A percentile compares a stretch with the other conserved stretches of the same genome.
Evolutionary conservation across 1,140 invertebrate species (phyloP).

Genomic region (Conus betulinus): DNA sequence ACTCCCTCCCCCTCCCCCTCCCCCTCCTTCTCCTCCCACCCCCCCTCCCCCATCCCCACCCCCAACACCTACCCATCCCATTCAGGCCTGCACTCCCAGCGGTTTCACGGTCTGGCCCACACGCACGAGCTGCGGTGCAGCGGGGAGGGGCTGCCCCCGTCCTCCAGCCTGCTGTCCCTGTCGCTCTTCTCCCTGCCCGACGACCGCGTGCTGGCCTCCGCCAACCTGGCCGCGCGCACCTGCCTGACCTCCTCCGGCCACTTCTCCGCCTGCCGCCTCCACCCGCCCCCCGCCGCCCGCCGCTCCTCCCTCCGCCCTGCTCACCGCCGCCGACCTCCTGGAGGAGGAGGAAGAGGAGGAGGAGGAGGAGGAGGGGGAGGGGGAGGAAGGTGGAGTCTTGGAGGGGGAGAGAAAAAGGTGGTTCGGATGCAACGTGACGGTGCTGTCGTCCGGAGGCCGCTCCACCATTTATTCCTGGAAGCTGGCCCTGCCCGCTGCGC

Average conservation of each 20-base stretch:
- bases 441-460: neutral
- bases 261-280: constrained; percentile 16
- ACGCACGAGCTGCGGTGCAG: neutral
- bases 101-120: constrained; percentile 10
- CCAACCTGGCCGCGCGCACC: neutral
- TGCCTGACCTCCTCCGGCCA: constrained; percentile 1
- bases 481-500: neutral
- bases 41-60: too few relatives aligned
- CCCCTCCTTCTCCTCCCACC: neutral
- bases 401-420: neutral
- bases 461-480: neutral
- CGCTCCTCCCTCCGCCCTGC: neutral
- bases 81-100: neutral
- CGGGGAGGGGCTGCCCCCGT: neutral
- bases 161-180: constrained; percentile 13
- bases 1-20: neutral
- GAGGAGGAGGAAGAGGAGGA: neutral
- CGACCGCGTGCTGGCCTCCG: constrained; percentile 15
- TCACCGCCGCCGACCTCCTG: neutral
- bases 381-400: neutral
- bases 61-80: neutral
- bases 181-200: constrained; percentile 15
- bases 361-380: neutral
- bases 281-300: neutral
- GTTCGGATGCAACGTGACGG: neutral